Evolutionary conservation across 2,797 vertebrate species (phyloP), one percentile per base, ranked within the genome.

Genomic region (Tenualosa ilisha): DNA sequence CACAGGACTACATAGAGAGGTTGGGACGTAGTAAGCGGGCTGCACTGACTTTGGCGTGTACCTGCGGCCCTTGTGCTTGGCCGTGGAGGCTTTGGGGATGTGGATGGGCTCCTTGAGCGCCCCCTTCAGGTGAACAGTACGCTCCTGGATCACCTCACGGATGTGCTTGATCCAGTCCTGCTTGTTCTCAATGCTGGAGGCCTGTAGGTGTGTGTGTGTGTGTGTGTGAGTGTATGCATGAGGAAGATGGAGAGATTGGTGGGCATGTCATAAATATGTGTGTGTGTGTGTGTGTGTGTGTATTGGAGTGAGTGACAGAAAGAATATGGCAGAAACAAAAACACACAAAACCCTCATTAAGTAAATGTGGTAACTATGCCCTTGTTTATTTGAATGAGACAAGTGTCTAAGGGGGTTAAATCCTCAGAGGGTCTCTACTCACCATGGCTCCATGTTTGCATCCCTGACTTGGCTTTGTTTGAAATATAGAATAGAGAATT

Each of bases 141-240:
- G 96, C 91, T 99, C 98, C 94, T 99, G 98, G 87, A 99, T 99
- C 84, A 99, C 98, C 90, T 99, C 98, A 59, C 98, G 95, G 93
- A 99, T 98, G 94, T 99, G 98, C 89, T 99, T 99, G 92, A 99
- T 99, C 98, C 98, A 99, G 94, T 99, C 98, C 93, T 99, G 98
- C 92, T 99, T 99, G 95, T 99, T 99, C 91, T 99, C 98, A 84
- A 99, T 98, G 92, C 97, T 99, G 82, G 97, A 99, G 0, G 98
- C 98, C 98, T 99, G 3, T 0, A 3, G 1, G 65, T 20, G 31
- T 72, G 31, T 72, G 65, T 40, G 83, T 87, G 83, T 59, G 2
- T 0, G 6, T 1, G 72, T 68, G 61, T 72, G 24, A 5, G 24
- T 40, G 54, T n/a, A 7, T 11, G 40, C 6, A 20, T 9, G 51